Base-by-base conservation (phyloP, 1,140 invertebrate genomes). In the Onthophagus taurus region DNA sequence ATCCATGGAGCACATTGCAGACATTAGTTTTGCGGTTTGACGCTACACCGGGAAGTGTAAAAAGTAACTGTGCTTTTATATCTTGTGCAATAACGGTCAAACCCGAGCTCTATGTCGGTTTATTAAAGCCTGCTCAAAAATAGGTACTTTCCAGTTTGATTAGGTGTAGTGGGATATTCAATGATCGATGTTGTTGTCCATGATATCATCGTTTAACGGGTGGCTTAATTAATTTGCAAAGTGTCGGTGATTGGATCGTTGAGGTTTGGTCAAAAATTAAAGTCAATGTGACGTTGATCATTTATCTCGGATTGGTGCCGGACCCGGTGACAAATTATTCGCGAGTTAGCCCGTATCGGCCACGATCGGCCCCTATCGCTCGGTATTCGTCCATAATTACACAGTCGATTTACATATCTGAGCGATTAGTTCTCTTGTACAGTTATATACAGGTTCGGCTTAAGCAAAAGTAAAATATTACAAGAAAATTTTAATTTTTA, bases 321-420 rank as follows among this genome's bases (percentile, higher is more conserved):
- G n/a, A n/a, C n/a, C n/a, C n/a, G 7, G 19, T 14, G 19, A 34
- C 31, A 34, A 34, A 16, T 34, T 34, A 34, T 34, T 34, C 14
- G 31, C 31, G 14, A 34, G 17, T 34, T 16, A 18, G n/a, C 14
- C 14, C 9, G 31, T 34, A 34, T 34, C 31, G 19, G 31, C n/a
- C n/a, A 34, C 17, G 14, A 34, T 34, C 31, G 31, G 17, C 17
- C 6, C 16, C 19, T 34, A 34, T 34, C 31, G 31, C 16, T 18
- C n/a, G n/a, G n/a, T n/a, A n/a, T n/a, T n/a, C n/a, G n/a, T 18
- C 19, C 14, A 34, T 34, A 34, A 34, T 34, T 34, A 34, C 31
- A 34, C 31, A 34, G 17, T 34, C 19, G 16, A 34, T 34, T 34
- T 34, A 34, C 31, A 34, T 34, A 34, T 34, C 31, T 34, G 31